Evolutionary conservation across 2,113 vertebrate genomes (phyloP).

Genomic region (Entelurus aequoreus): DNA sequence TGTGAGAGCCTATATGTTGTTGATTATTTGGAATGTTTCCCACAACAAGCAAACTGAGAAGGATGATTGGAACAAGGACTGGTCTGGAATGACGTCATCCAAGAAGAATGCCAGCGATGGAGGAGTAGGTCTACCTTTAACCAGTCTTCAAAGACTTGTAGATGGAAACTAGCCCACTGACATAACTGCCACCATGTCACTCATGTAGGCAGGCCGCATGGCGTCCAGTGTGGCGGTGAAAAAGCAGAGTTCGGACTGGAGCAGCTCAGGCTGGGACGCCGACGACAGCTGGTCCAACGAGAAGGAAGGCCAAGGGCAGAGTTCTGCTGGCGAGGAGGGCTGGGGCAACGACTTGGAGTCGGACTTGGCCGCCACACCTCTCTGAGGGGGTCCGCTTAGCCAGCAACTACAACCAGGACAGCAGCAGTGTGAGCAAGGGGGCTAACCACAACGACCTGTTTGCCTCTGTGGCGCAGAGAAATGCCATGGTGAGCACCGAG

Average conservation of each 20-base stretch:
- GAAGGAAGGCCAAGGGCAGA: slow-evolving; percentile 68
- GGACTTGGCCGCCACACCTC: slow-evolving; percentile 11
- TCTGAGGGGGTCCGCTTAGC: slow-evolving; percentile 73
- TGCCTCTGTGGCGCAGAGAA: slow-evolving; percentile 64
- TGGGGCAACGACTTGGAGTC: slow-evolving; percentile 77
- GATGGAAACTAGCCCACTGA: neutral
- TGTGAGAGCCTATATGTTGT: neutral
- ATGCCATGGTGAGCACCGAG: slow-evolving; percentile 65
- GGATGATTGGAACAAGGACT: slow-evolving; percentile 73
- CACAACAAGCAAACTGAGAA: slow-evolving; percentile 54
- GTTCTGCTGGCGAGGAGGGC: slow-evolving; percentile 71
- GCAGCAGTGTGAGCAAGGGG: slow-evolving; percentile 37
- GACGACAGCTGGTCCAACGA: slow-evolving; percentile 81
- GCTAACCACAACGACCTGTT: slow-evolving; percentile 74
- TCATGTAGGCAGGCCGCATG: slow-evolving; percentile 40
- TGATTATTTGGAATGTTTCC: neutral
- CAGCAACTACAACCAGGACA: slow-evolving; percentile 89
- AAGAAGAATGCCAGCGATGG: slow-evolving; percentile 54
- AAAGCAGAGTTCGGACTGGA: slow-evolving; percentile 75
- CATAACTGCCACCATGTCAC: neutral
- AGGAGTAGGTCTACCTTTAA: slow-evolving; percentile 37
- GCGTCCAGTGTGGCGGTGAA: slow-evolving; percentile 56
- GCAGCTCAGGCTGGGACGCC: slow-evolving; percentile 79
- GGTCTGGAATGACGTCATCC: slow-evolving; percentile 60
- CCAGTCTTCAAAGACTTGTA: neutral